Evolutionary conservation across 2,888 invertebrate species (phyloP).

Genomic region (Dione juno): DNA sequence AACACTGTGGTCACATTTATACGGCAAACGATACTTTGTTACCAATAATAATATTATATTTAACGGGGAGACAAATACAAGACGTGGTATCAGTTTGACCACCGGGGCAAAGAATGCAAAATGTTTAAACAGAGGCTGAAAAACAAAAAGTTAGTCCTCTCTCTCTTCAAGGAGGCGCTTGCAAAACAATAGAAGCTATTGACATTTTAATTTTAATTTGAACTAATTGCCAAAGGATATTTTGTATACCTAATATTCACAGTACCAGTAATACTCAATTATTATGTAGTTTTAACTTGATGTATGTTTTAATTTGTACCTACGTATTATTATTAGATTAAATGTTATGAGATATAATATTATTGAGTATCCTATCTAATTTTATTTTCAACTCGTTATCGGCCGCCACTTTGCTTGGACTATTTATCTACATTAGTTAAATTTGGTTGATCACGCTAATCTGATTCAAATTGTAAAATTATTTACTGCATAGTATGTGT

Average conservation of each 20-base stretch:
- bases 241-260: too few species aligned
- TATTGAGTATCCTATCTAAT: background rate
- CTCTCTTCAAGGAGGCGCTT: background rate
- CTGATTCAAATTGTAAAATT: too few species aligned
- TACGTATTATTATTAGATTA: background rate
- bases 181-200: background rate
- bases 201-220: conserved; percentile 6
- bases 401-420: too few species aligned
- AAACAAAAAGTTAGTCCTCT: conserved; percentile 57
- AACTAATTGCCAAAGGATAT: conserved; percentile 26
- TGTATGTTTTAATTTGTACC: background rate
- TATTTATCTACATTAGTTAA: too few species aligned
- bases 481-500: too few species aligned
- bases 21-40: too few species aligned
- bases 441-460: too few species aligned
- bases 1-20: too few species aligned
- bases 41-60: too few species aligned
- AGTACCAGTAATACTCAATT: conserved; percentile 29
- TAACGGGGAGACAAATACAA: too few species aligned
- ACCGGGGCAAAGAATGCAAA: too few species aligned
- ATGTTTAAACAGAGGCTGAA: conserved; percentile 76
- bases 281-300: conserved; percentile 6
- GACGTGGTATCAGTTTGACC: too few species aligned
- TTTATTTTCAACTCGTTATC: background rate
- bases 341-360: background rate